These are phyloP conservation scores for Parazoanthus darwini DNA, from an alignment of 92 coral and sea anemone species.

Conservation along the genomic window DNA sequence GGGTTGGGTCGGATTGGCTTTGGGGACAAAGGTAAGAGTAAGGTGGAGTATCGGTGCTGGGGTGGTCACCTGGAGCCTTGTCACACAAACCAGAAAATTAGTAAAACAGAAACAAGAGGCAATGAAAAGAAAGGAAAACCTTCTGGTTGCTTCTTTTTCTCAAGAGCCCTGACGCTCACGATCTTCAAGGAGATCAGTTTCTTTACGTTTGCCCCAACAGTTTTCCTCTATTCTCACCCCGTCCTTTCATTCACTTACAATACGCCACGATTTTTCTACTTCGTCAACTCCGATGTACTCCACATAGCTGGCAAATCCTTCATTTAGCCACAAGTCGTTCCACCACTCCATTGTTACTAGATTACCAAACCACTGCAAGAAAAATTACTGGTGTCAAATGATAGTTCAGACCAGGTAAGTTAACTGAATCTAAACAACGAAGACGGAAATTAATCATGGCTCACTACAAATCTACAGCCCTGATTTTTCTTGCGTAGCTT, in stretches of 20 bases:
- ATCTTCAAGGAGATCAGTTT: neutral
- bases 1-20: neutral
- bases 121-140: neutral
- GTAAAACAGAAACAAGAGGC: neutral
- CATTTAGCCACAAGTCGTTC: conserved; percentile 97
- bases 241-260: conserved; percentile 56
- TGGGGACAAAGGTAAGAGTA: neutral
- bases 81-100: neutral
- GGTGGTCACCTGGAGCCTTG: neutral
- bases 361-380: conserved; percentile 92
- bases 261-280: conserved; percentile 73
- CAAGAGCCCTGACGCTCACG: neutral
- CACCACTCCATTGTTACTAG: conserved; percentile 94
- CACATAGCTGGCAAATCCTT: conserved; percentile 86
- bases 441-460: no score
- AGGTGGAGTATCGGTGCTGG: no score
- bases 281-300: conserved; percentile 80
- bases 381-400: neutral
- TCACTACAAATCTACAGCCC: no score
- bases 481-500: no score
- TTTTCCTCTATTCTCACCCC: no score
- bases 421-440: no score
- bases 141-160: neutral
- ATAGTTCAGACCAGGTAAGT: neutral
- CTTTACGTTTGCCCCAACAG: neutral